Conservation (phyloP, 1,140 invertebrate genomes). For the Chymomyza costata region DNA sequence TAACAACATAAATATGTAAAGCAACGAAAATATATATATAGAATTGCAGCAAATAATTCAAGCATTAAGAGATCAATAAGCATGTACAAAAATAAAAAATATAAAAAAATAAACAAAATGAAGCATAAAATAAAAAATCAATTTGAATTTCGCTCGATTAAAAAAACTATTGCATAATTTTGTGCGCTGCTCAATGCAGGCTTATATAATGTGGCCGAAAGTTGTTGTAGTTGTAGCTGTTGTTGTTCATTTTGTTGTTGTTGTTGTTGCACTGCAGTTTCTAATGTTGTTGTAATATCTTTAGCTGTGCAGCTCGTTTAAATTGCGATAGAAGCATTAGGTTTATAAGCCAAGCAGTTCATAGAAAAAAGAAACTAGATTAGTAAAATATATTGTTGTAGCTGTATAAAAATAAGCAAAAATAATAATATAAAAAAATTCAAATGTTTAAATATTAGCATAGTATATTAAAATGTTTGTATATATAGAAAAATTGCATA, state of each 20-base stretch:
- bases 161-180: conserved; percentile 65
- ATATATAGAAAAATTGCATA: neutral
- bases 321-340: conserved; percentile 64
- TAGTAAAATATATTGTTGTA: conserved; percentile 67
- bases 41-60: conserved; percentile 63
- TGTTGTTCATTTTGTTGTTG: conserved; percentile 10
- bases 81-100: conserved; percentile 46
- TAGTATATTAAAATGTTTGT: neutral
- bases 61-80: conserved; percentile 68
- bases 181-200: conserved; percentile 37
- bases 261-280: conserved; percentile 15
- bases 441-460: conserved; percentile 32
- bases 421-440: conserved; percentile 12
- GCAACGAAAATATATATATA: conserved; percentile 28
- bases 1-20: conserved; percentile 55
- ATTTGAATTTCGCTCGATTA: conserved; percentile 38
- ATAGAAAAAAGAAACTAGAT: conserved; percentile 75
- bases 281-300: no score
- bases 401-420: conserved; percentile 25
- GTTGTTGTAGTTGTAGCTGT: conserved; percentile 11
- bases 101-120: conserved; percentile 21
- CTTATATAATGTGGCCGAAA: conserved; percentile 50
- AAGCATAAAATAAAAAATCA: conserved; percentile 36
- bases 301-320: conserved; percentile 41
- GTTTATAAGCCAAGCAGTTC: conserved; percentile 72